phyloP scores from a whole-genome alignment of 2,797 vertebrate genomes.

The Sebastes taczanowskii region DNA sequence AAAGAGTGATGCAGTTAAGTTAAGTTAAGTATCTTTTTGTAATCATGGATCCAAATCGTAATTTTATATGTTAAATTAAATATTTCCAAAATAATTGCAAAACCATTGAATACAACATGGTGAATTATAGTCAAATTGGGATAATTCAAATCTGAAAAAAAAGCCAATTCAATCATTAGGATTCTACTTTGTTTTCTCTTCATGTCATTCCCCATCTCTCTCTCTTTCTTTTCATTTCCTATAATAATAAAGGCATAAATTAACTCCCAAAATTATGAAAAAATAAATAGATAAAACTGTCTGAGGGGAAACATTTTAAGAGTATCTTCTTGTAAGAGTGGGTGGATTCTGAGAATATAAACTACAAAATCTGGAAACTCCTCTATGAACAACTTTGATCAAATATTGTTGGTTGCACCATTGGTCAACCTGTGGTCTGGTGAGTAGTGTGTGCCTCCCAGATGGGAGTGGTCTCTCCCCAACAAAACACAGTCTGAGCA shows the following conservation, averaged over 20 bases:
- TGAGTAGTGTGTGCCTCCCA: background rate
- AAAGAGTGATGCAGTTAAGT: no score
- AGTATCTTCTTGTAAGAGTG: background rate
- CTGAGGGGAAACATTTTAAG: background rate
- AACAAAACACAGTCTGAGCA: conserved; percentile 24
- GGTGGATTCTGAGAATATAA: background rate
- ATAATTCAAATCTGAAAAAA: background rate
- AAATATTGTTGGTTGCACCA: background rate
- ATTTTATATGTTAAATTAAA: background rate
- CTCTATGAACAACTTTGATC: background rate
- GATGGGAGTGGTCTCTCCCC: background rate
- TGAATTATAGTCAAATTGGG: no score
- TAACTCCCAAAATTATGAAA: background rate
- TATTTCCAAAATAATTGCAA: background rate
- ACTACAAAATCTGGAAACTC: background rate
- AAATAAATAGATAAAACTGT: background rate
- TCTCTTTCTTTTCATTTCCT: background rate
- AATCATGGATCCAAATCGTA: background rate
- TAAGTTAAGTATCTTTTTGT: background rate
- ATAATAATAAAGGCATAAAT: background rate
- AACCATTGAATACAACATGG: background rate
- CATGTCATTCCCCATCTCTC: background rate
- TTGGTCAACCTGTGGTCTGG: background rate
- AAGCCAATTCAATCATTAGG: background rate
- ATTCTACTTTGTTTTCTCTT: background rate